Evolutionary conservation across 2,113 vertebrate species (phyloP).

Genomic region (Pelmatolapia mariae): DNA sequence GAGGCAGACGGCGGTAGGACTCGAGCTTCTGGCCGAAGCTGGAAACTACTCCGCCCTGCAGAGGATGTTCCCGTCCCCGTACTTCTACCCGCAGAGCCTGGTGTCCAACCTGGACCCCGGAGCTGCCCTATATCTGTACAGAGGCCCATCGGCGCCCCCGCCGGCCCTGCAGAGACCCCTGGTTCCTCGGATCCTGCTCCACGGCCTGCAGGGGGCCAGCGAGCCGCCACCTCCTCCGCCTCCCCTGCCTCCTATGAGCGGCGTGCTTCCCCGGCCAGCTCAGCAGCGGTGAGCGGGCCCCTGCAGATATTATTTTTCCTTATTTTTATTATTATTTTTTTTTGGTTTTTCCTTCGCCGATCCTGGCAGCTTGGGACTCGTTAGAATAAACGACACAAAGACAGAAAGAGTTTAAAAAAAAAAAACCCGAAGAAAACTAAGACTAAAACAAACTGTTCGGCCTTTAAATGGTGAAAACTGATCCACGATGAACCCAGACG

Average conservation of each 20-base stretch:
- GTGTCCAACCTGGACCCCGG: conserved; percentile 94
- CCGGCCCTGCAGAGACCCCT: conserved; percentile 89
- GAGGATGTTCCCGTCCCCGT: conserved; percentile 96
- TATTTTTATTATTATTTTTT: not conserved
- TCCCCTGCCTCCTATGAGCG: conserved; percentile 82
- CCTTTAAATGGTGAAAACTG: not conserved
- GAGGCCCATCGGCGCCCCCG: conserved; percentile 88
- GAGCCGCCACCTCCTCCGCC: conserved; percentile 83
- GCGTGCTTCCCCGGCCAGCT: conserved; percentile 83
- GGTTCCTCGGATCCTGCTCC: conserved; percentile 92
- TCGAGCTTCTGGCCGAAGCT: conserved; percentile 93
- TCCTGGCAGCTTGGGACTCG: conserved; percentile 38
- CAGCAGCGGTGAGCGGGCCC: conserved; percentile 86
- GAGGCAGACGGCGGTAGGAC: conserved; percentile 92
- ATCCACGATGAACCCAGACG: conserved; percentile 11
- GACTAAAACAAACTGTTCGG: not conserved
- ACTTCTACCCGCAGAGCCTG: conserved; percentile 95
- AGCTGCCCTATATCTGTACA: conserved; percentile 91
- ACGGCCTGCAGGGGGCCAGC: conserved; percentile 87
- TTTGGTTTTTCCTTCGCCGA: not conserved
- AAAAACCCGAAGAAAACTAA: not conserved
- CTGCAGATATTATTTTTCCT: not conserved
- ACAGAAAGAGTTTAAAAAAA: not conserved
- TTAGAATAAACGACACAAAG: conserved; percentile 16
- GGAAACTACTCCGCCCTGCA: conserved; percentile 96